phyloP scores from a whole-genome alignment of 2,888 invertebrate genomes.

The Hedychridium roseum region DNA sequence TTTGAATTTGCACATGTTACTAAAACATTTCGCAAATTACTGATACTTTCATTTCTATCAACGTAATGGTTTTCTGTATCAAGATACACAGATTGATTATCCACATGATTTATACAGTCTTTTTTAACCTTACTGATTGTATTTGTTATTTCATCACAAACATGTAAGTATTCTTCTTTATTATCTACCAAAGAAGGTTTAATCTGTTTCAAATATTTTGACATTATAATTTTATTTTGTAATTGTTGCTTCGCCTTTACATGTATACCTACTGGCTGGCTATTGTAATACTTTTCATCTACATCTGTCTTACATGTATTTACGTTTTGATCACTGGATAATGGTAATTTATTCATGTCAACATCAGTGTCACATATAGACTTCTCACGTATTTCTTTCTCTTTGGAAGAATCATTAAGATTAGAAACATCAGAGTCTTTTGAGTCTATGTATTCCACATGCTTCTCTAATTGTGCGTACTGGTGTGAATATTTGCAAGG shows the following conservation, averaged over 20 bases:
- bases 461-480: background rate
- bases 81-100: background rate
- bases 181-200: background rate
- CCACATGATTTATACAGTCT: background rate
- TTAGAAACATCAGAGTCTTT: background rate
- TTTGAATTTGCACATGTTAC: conserved; percentile 11
- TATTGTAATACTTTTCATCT: conserved; percentile 12
- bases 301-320: conserved; percentile 7
- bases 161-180: background rate
- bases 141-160: background rate
- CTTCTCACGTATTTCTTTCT: background rate
- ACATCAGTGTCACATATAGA: background rate
- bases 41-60: conserved; percentile 12
- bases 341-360: background rate
- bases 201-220: background rate
- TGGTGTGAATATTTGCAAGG: background rate
- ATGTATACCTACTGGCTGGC: background rate
- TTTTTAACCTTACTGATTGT: background rate
- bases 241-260: background rate
- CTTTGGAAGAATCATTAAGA: background rate
- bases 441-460: background rate
- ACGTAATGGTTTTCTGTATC: conserved; percentile 22
- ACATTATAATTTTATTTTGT: background rate
- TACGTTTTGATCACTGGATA: conserved; percentile 2
- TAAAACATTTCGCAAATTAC: conserved; percentile 4